phyloP scores from a whole-genome alignment of 2,113 vertebrate species.

The Menura novaehollandiae region DNA sequence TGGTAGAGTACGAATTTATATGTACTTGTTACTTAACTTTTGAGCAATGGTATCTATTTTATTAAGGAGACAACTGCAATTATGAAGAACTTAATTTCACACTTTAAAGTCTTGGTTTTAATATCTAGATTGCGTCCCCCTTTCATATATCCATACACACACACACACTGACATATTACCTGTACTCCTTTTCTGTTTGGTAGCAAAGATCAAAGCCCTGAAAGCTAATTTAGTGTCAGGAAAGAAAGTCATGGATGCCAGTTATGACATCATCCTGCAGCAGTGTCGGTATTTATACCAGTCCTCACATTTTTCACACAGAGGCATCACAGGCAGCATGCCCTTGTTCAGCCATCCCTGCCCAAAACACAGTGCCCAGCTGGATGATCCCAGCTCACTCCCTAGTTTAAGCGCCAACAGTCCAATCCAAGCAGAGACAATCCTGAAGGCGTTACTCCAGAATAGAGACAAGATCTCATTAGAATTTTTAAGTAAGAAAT shows the following conservation, averaged over 20 bases:
- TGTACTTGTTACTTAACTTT: neutral
- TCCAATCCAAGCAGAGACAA: neutral
- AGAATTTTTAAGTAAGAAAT: conserved; percentile 5
- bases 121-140: neutral
- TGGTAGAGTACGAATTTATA: neutral
- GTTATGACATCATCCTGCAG: accelerated
- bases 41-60: neutral
- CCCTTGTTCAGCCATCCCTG: neutral
- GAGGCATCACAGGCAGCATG: neutral
- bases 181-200: neutral
- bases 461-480: neutral
- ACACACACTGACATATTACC: neutral
- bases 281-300: accelerated
- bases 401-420: neutral
- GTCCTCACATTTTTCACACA: accelerated
- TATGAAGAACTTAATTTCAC: neutral
- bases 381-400: neutral
- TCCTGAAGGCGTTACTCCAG: neutral
- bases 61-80: neutral
- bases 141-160: neutral
- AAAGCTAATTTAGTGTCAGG: neutral
- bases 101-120: neutral
- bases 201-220: neutral
- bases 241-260: neutral
- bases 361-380: neutral